Percentiles rank a stretch among this genome's conserved stretches.
Conservation (phyloP, 2,113 vertebrate species). For the Spermophilus dauricus region DNA sequence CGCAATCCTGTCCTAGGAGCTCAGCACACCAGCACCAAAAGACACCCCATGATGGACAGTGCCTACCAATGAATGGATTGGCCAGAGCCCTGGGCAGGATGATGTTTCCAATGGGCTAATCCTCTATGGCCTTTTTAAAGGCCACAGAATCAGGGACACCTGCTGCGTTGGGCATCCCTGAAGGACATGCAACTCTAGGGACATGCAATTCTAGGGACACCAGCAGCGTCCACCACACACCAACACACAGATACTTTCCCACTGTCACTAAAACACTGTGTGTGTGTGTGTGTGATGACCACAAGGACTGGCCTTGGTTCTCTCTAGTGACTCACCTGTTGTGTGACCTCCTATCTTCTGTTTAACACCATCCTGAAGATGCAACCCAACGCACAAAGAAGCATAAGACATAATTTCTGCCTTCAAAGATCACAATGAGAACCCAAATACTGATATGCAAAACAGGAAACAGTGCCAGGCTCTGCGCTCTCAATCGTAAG, state of each 20-base stretch:
- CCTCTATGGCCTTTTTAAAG: neutral
- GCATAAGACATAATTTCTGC: neutral
- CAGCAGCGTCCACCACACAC: fast-evolving
- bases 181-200: neutral
- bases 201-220: neutral
- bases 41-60: neutral
- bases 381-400: neutral
- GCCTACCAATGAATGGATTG: fast-evolving
- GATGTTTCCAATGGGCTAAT: neutral
- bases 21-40: neutral
- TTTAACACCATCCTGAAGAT: neutral
- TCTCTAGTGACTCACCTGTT: neutral
- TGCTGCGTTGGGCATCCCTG: fast-evolving
- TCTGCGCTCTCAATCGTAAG: neutral
- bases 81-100: neutral
- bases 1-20: neutral
- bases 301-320: neutral
- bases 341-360: neutral
- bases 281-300: no score
- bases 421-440: neutral
- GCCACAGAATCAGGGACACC: neutral
- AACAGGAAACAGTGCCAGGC: neutral
- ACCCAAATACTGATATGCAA: neutral
- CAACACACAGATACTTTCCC: no score
- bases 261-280: neutral